These are phyloP conservation scores for Steinernema carpocapsae DNA, from an alignment of 2,888 invertebrate species.

Conservation along the genomic window DNA sequence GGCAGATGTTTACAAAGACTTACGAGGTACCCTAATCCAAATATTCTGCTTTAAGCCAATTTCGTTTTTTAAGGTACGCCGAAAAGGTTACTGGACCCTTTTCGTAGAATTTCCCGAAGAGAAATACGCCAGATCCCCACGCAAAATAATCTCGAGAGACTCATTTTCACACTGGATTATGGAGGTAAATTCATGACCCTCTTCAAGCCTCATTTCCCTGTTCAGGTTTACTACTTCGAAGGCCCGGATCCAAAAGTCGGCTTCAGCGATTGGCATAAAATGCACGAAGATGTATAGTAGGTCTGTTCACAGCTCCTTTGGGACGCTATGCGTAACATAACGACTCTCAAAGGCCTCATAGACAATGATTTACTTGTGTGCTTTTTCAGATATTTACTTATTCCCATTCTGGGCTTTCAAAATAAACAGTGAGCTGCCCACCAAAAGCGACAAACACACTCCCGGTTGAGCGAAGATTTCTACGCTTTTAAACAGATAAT, in stretches of 20 bases:
- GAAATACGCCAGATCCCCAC: constrained; percentile 62
- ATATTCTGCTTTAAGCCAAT: no score
- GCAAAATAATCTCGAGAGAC: constrained; percentile 68
- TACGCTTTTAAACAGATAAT: no score
- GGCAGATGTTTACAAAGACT: constrained; percentile 67
- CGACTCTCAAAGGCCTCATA: background rate
- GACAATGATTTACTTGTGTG: background rate
- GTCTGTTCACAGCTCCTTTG: background rate
- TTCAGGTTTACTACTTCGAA: constrained; percentile 54
- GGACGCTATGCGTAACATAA: no score
- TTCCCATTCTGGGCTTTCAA: background rate
- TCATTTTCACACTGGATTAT: constrained; percentile 67
- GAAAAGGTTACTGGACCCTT: constrained; percentile 68
- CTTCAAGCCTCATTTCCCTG: background rate
- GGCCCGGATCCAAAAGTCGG: constrained; percentile 45
- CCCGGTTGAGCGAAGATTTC: constrained; percentile 8
- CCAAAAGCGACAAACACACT: background rate
- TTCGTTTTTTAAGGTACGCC: constrained; percentile 55
- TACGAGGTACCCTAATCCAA: constrained; percentile 58
- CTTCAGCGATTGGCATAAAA: constrained; percentile 61
- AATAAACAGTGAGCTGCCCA: background rate
- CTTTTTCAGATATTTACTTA: background rate
- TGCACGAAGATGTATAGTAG: constrained; percentile 39
- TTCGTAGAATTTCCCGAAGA: constrained; percentile 67
- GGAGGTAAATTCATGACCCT: constrained; percentile 52